Conservation (phyloP, 2,113 vertebrate species). For the Coptodon bakossiorum region DNA sequence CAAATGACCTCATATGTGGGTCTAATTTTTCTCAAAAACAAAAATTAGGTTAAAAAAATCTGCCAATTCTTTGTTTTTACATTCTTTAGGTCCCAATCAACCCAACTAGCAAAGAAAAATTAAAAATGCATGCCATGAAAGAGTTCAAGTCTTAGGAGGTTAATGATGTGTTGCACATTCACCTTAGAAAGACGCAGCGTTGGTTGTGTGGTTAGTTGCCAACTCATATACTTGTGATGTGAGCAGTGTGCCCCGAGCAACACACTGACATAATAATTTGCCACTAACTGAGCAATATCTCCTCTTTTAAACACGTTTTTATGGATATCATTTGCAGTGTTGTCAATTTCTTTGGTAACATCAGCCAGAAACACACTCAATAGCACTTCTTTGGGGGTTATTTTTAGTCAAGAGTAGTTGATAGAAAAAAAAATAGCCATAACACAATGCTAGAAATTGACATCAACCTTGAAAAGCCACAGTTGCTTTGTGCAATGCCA, state of each 20-base stretch:
- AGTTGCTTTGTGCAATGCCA: background rate
- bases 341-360: background rate
- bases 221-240: background rate
- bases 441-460: background rate
- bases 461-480: slow-evolving; percentile 1
- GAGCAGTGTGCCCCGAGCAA: background rate
- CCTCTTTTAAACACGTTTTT: background rate
- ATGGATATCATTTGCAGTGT: background rate
- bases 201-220: background rate
- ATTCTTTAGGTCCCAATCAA: too few relatives aligned
- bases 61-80: too few relatives aligned
- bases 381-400: background rate
- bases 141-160: too few relatives aligned
- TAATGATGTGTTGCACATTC: background rate
- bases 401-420: background rate
- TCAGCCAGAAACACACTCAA: background rate
- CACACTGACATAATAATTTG: background rate
- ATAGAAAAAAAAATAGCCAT: background rate
- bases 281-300: background rate
- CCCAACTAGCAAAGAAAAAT: too few relatives aligned
- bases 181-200: background rate
- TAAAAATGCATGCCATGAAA: too few relatives aligned
- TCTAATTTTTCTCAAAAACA: too few relatives aligned
- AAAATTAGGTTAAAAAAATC: too few relatives aligned
- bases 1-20: too few relatives aligned